phyloP scores from a whole-genome alignment of 2,888 invertebrate species.

The Aphrophora alni region DNA sequence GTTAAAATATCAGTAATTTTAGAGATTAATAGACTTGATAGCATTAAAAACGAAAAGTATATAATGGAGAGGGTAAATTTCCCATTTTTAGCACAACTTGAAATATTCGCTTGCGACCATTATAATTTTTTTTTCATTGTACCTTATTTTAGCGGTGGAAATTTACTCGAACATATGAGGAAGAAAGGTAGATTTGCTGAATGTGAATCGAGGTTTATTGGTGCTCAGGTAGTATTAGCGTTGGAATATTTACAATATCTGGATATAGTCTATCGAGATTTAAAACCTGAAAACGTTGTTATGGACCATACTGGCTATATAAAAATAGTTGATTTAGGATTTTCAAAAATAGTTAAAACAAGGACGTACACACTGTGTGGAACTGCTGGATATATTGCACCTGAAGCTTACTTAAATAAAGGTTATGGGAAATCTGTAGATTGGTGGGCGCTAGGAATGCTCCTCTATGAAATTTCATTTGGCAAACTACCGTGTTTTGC shows the following conservation, averaged over 20 bases:
- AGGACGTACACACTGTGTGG: background rate
- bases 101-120: conserved; percentile 63
- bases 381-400: background rate
- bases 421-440: background rate
- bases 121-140: conserved; percentile 79
- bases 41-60: background rate
- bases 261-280: background rate
- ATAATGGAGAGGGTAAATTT: background rate
- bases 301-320: background rate
- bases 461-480: background rate
- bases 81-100: background rate
- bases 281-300: background rate
- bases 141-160: background rate
- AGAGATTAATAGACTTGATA: background rate
- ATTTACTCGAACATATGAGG: background rate
- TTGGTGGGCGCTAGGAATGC: background rate
- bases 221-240: background rate
- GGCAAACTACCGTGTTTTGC: conserved; percentile 55
- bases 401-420: background rate
- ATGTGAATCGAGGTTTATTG: background rate
- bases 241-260: background rate
- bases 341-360: background rate
- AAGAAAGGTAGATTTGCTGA: background rate
- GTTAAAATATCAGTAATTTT: background rate
- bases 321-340: background rate